Percentiles rank a stretch among this genome's conserved stretches.
Conservation (phyloP, 2,888 invertebrate species). For the Drosophila aldrichi region DNA sequence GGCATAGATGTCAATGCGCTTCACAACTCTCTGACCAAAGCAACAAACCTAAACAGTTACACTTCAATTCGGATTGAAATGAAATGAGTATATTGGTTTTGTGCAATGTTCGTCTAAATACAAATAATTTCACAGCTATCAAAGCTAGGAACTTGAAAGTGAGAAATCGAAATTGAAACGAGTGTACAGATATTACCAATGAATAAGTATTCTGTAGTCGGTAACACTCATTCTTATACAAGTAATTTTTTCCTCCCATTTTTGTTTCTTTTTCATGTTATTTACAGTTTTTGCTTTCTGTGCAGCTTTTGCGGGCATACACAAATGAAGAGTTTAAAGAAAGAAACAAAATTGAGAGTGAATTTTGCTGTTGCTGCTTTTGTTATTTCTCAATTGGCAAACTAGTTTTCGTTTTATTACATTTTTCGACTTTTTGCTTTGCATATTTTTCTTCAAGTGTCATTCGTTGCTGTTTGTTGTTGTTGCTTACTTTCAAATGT, state of each 20-base stretch:
- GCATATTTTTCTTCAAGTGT: constrained; percentile 71
- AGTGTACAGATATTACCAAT: no score
- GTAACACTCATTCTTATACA: no score
- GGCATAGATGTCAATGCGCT: constrained; percentile 71
- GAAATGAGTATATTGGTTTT: no score
- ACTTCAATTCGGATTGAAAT: background rate
- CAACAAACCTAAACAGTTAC: constrained; percentile 44
- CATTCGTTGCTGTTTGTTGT: constrained; percentile 38
- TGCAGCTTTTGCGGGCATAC: constrained; percentile 51
- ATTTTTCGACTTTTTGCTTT: constrained; percentile 44
- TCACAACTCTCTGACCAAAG: constrained; percentile 34
- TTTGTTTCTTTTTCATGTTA: background rate
- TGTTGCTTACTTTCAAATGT: constrained; percentile 73
- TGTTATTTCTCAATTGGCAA: constrained; percentile 50
- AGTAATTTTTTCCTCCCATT: background rate
- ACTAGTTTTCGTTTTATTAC: constrained; percentile 49
- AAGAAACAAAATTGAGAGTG: constrained; percentile 70
- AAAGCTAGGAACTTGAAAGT: no score
- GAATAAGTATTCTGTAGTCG: no score
- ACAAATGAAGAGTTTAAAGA: constrained; percentile 63
- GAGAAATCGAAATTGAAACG: no score
- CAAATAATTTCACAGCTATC: no score
- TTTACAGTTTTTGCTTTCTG: constrained; percentile 47
- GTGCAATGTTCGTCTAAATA: no score
- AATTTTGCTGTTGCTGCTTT: constrained; percentile 25